phyloP scores from a whole-genome alignment of 1,140 invertebrate species.

The Temnothorax longispinosus region DNA sequence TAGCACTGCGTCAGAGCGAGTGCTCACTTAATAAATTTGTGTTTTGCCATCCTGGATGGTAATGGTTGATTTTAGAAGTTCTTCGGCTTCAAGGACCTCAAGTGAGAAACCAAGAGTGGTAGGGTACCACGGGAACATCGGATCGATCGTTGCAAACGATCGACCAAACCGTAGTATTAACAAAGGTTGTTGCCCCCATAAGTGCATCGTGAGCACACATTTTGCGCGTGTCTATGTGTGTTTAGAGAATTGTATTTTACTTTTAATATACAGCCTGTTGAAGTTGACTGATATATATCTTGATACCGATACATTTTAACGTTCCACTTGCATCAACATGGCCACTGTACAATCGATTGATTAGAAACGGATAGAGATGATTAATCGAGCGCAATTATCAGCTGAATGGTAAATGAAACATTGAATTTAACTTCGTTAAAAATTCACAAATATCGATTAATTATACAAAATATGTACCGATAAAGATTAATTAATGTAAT shows the following conservation, averaged over 20 bases:
- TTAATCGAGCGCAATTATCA: not conserved
- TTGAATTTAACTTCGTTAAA: not conserved
- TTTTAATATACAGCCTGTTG: not conserved
- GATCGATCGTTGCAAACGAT: constrained; percentile 23
- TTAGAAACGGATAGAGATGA: not conserved
- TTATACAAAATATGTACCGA: not conserved
- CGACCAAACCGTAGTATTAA: constrained; percentile 39
- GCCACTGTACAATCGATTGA: not conserved
- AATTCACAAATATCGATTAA: not conserved
- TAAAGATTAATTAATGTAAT: not conserved
- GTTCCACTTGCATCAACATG: not conserved
- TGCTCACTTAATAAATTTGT: constrained; percentile 30
- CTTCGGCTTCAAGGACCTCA: constrained; percentile 11
- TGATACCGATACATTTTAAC: constrained; percentile 21
- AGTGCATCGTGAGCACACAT: not conserved
- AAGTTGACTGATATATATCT: constrained; percentile 1
- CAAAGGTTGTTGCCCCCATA: constrained; percentile 28
- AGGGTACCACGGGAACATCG: not conserved
- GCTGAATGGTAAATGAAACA: not conserved
- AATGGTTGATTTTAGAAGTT: constrained; percentile 23
- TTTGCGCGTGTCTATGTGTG: not conserved
- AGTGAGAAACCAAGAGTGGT: not conserved
- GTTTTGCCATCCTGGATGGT: not conserved
- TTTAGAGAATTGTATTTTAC: not conserved
- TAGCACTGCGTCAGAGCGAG: not conserved